These are phyloP conservation scores for Seriola aureovittata DNA, from an alignment of 2,113 vertebrate genomes.

Conservation along the genomic window DNA sequence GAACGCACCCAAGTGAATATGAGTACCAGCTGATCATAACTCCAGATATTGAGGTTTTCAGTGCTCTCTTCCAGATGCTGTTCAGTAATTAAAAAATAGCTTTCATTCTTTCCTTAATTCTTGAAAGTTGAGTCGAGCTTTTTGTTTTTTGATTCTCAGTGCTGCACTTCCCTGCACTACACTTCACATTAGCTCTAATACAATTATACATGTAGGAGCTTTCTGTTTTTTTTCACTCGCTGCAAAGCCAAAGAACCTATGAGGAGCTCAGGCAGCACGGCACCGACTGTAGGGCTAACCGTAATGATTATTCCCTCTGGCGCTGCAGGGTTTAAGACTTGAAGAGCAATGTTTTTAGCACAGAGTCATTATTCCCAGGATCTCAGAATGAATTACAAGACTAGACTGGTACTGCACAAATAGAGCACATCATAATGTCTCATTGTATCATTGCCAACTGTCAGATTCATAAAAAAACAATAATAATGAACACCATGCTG, in stretches of 20 bases:
- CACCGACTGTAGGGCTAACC: background rate
- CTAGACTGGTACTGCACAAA: background rate
- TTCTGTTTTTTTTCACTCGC: slow-evolving; percentile 33
- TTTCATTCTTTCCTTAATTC: slow-evolving; percentile 80
- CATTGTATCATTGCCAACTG: background rate
- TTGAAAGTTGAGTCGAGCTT: slow-evolving; percentile 72
- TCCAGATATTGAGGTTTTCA: slow-evolving; percentile 79
- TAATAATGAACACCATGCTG: background rate
- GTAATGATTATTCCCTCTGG: background rate
- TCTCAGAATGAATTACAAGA: slow-evolving; percentile 5
- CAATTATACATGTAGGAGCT: slow-evolving; percentile 38
- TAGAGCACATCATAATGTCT: slow-evolving; percentile 4
- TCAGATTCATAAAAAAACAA: background rate
- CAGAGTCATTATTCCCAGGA: background rate
- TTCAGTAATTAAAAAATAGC: slow-evolving; percentile 81
- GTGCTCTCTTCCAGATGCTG: slow-evolving; percentile 78
- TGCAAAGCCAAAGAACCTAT: background rate
- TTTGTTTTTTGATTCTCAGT: slow-evolving; percentile 51
- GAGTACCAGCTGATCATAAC: slow-evolving; percentile 74
- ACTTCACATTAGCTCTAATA: slow-evolving; percentile 46
- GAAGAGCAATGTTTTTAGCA: slow-evolving; percentile 2
- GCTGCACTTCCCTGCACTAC: slow-evolving; percentile 39
- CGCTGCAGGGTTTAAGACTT: background rate
- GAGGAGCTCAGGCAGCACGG: background rate
- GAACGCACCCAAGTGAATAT: slow-evolving; percentile 69